Conservation (phyloP, 2,797 vertebrate species). For the Thripadectes ignobilis region DNA sequence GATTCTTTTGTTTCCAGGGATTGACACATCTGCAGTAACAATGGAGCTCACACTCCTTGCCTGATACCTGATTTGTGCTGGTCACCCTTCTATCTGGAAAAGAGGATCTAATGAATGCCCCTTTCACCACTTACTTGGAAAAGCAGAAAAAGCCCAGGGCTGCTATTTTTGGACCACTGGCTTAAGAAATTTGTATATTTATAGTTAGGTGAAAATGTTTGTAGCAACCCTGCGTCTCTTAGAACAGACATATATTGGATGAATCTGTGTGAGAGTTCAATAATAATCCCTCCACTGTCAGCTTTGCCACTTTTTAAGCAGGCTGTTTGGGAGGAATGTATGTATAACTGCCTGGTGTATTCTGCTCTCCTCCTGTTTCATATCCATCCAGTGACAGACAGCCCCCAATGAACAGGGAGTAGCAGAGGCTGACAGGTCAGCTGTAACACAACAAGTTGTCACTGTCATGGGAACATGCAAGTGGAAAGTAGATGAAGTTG, state of each 20-base stretch:
- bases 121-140: slow-evolving; percentile 21
- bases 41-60: neutral
- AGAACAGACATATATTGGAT: neutral
- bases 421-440: slow-evolving; percentile 69
- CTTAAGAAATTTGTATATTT: slow-evolving; percentile 31
- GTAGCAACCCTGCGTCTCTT: neutral
- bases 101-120: slow-evolving; percentile 1
- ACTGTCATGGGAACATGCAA: slow-evolving; percentile 70
- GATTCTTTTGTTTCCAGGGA: slow-evolving; percentile 55
- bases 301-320: slow-evolving; percentile 18
- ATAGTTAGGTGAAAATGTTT: neutral
- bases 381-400: slow-evolving; percentile 47
- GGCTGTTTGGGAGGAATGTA: neutral
- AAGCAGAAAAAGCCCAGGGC: neutral
- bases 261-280: neutral
- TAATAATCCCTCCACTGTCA: slow-evolving; percentile 39
- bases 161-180: neutral
- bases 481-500: slow-evolving; percentile 69
- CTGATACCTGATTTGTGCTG: neutral
- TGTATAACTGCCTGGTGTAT: slow-evolving; percentile 23
- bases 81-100: neutral
- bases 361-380: slow-evolving; percentile 43
- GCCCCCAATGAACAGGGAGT: slow-evolving; percentile 45
- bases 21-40: slow-evolving; percentile 49
- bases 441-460: slow-evolving; percentile 72